Evolutionary conservation across 2,797 vertebrate species (phyloP).

Genomic region (Melanotaenia parkinsoni): DNA sequence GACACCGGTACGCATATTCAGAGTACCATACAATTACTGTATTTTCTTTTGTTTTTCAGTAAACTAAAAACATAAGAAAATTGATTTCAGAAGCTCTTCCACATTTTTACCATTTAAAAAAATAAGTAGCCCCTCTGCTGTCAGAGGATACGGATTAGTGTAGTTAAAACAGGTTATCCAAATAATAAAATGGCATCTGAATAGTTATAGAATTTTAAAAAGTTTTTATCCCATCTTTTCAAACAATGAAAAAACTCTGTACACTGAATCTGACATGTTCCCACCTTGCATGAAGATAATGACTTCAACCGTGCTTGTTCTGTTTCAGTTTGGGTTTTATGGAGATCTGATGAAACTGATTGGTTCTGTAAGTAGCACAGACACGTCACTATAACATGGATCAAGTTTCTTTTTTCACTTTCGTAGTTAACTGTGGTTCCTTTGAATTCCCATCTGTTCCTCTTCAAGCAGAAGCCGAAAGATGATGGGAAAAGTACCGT

Average conservation of each 20-base stretch:
- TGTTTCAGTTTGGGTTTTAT: slow-evolving; percentile 60
- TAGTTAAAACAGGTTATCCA: no score
- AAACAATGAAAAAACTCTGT: no score
- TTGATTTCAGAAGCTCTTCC: no score
- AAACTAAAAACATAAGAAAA: slow-evolving; percentile 2
- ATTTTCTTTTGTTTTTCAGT: background rate
- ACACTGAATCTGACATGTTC: no score
- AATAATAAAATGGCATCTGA: background rate
- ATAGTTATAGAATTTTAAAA: no score
- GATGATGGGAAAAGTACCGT: background rate
- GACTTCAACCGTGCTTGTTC: slow-evolving; percentile 3
- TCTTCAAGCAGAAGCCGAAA: background rate
- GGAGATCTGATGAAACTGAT: slow-evolving; percentile 33
- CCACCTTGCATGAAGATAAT: no score
- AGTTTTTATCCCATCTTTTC: no score
- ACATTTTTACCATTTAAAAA: no score
- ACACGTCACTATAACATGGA: background rate
- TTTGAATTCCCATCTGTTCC: background rate
- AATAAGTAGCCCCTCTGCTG: no score
- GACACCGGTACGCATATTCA: slow-evolving; percentile 9
- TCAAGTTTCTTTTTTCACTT: no score
- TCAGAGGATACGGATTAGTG: no score
- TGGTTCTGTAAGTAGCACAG: slow-evolving; percentile 35
- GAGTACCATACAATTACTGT: background rate
- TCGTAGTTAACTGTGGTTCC: background rate